Conservation (phyloP, 2,888 invertebrate species). For the Molanna angustata region DNA sequence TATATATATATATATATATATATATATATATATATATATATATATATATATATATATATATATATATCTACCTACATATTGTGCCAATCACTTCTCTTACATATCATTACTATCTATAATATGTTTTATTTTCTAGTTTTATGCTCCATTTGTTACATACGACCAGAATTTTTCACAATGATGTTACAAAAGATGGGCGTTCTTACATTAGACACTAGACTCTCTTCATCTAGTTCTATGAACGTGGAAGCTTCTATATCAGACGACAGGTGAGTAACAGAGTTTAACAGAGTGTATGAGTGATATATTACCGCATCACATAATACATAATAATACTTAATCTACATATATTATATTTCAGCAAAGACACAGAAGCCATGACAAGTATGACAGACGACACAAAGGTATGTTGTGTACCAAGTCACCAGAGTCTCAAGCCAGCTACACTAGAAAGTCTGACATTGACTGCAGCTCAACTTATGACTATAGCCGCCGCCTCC, state of each 20-base stretch:
- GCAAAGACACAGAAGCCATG: slow-evolving; percentile 38
- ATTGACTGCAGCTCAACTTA: slow-evolving; percentile 64
- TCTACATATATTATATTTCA: slow-evolving; percentile 12
- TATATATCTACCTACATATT: too few relatives aligned
- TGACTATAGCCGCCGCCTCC: slow-evolving; percentile 75
- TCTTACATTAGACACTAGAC: slow-evolving; percentile 16
- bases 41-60: too few relatives aligned
- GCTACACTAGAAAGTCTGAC: slow-evolving; percentile 40
- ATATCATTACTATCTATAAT: too few relatives aligned
- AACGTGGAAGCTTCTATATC: slow-evolving; percentile 55
- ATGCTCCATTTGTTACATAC: slow-evolving; percentile 83
- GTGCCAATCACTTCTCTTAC: too few relatives aligned
- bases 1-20: too few relatives aligned
- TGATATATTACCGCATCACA: too few relatives aligned
- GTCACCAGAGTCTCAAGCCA: slow-evolving; percentile 26
- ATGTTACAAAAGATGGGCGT: slow-evolving; percentile 73
- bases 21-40: too few relatives aligned
- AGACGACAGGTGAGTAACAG: slow-evolving; percentile 52
- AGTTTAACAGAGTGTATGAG: too few relatives aligned
- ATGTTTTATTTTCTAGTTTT: slow-evolving; percentile 52
- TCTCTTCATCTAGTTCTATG: slow-evolving; percentile 44
- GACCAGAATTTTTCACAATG: slow-evolving; percentile 72
- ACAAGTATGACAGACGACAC: slow-evolving; percentile 69
- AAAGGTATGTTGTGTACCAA: slow-evolving; percentile 46
- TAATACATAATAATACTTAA: background rate